Percentiles rank a stretch among this genome's conserved stretches.
Conservation (phyloP, 2,888 invertebrate genomes). For the Melangyna quadrimaculata region DNA sequence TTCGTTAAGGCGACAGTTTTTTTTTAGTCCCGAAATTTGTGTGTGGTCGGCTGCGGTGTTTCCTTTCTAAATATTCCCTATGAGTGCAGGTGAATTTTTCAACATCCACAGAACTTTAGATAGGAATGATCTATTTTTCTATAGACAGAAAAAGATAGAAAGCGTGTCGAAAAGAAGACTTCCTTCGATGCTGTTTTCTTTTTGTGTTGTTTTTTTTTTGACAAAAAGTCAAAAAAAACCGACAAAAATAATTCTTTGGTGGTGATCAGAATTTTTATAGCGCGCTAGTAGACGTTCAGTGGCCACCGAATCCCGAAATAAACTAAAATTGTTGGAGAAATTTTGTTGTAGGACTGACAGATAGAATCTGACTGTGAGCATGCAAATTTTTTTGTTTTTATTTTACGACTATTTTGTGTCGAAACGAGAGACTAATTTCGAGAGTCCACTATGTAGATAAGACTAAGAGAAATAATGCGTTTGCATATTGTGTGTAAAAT, state of each 20-base stretch:
- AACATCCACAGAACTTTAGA: background rate
- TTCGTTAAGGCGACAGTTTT: conserved; percentile 35
- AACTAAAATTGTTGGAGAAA: conserved; percentile 62
- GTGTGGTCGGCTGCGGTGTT: conserved; percentile 17
- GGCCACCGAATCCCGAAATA: conserved; percentile 69
- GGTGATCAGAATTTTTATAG: conserved; percentile 26
- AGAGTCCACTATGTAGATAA: conserved; percentile 35
- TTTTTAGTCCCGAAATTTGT: conserved; percentile 22
- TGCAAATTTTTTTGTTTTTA: conserved; percentile 28
- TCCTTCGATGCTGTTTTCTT: conserved; percentile 3
- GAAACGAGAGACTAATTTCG: conserved; percentile 31
- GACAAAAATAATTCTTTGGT: conserved; percentile 20
- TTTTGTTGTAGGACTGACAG: conserved; percentile 40
- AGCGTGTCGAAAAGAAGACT: conserved; percentile 8
- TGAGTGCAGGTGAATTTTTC: conserved; percentile 19
- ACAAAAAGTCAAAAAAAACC: background rate
- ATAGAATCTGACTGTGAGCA: conserved; percentile 5
- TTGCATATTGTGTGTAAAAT: conserved; percentile 14
- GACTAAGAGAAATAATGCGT: conserved; percentile 56
- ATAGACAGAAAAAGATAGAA: conserved; percentile 18
- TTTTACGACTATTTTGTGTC: background rate
- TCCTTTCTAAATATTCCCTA: conserved; percentile 12
- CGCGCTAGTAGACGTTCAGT: conserved; percentile 57
- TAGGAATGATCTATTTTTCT: conserved; percentile 54
- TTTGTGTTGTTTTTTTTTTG: background rate